Base-by-base conservation (phyloP, 1,140 invertebrate genomes). In the Rhopalosiphum padi region DNA sequence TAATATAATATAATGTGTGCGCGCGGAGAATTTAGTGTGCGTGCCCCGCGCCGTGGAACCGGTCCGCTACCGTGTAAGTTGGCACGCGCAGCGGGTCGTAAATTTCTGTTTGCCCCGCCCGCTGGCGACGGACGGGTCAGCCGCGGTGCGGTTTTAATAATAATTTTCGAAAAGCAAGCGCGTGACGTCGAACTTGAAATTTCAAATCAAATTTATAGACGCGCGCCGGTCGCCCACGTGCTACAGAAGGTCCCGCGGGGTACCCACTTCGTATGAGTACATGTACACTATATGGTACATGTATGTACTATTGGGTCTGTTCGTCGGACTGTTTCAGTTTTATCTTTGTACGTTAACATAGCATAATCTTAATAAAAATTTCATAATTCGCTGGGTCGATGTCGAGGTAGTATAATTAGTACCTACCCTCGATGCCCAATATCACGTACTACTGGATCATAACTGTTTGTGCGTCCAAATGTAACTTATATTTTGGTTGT, bases 11-110 rank as follows among this genome's bases (percentile, higher is more conserved):
- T 23, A 23, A 53, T 53, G 53, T 51, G 55, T n/a, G 30, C 60
- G 60, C 9, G 18, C 43, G 46, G 46, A 89, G 87, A 37, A 89
- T 89, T 91, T 48, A 51, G 60, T 35, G 90, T 48, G 90, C 68
- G 90, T 37, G 90, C 53, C 53, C 41, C 90, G 46, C 43, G 43
- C 77, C 43, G 55, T 5, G 21, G 82, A 93, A 93, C 91, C 91
- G 91, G 91, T 93, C 82, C 43, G 91, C 91, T 93, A 93, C 91
- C 91, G 91, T 93, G 91, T 93, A 93, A 93, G 77, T 93, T 85
- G 91, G 82, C 82, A 93, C 91, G 91, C 91, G 91, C 91, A 85
- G 30, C 82, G 91, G 91, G 91, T 83, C 91, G 91, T 93, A 93
- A 93, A 93, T 93, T 85, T 86, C 77, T 55, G 15, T 68, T 68